phyloP scores from a whole-genome alignment of 2,797 vertebrate species.

The Ceryle rudis region DNA sequence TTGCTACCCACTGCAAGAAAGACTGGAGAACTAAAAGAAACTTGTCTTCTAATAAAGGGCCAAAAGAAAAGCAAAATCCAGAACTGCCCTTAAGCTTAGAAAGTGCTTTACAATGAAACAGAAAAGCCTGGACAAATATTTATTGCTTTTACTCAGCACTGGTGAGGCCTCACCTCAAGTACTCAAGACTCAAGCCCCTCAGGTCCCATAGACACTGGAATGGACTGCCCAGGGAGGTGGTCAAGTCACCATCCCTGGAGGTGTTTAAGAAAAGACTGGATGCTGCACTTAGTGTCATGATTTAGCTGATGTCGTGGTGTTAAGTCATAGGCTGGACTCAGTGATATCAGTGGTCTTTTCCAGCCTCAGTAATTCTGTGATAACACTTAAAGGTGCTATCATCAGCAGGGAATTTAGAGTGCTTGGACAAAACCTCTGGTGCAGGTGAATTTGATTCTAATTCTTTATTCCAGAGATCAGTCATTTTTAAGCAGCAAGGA shows the following conservation, averaged over 20 bases:
- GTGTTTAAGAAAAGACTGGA: too few species aligned
- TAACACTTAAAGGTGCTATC: not conserved
- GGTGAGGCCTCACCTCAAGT: too few species aligned
- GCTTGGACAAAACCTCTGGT: not conserved
- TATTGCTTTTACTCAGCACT: not conserved
- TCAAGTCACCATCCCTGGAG: too few species aligned
- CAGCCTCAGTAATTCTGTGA: too few species aligned
- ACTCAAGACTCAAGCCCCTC: too few species aligned
- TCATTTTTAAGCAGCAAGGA: not conserved
- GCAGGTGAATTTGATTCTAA: not conserved
- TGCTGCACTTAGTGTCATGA: too few species aligned
- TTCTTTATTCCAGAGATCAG: not conserved
- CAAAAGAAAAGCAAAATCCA: not conserved
- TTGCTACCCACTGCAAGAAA: not conserved
- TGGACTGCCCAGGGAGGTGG: too few species aligned
- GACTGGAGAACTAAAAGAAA: not conserved
- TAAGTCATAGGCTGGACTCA: too few species aligned
- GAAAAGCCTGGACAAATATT: not conserved
- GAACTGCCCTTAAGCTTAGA: not conserved
- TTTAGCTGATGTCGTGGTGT: too few species aligned
- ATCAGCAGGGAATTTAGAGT: not conserved
- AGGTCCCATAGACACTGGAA: too few species aligned
- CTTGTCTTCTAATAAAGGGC: not conserved
- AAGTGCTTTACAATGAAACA: not conserved
- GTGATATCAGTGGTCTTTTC: too few species aligned